Evolutionary conservation across 2,888 invertebrate species (phyloP).

Genomic region (Operophtera brumata): DNA sequence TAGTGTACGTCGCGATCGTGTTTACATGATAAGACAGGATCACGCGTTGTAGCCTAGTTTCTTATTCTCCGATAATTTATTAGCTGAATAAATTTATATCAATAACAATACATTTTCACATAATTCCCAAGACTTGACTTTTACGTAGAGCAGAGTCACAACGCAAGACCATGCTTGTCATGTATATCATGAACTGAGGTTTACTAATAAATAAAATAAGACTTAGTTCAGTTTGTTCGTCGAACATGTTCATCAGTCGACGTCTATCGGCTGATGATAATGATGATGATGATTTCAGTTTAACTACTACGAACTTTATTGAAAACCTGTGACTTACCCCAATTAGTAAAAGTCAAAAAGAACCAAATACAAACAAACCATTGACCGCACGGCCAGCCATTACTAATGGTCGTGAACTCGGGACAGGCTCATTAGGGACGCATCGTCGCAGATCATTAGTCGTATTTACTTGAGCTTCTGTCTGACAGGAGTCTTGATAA

Average conservation of each 20-base stretch:
- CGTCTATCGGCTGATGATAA: no score
- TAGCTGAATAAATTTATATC: neutral
- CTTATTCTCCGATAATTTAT: constrained; percentile 23
- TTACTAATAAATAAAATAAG: no score
- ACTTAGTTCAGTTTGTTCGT: no score
- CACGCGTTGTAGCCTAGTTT: constrained; percentile 6
- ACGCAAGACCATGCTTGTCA: no score
- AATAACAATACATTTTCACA: neutral
- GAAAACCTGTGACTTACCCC: neutral
- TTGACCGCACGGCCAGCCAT: neutral
- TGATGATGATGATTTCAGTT: no score
- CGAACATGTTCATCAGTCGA: no score
- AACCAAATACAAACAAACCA: neutral
- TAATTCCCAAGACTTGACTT: neutral
- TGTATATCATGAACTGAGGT: no score
- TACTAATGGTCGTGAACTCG: neutral
- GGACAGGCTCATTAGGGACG: constrained; percentile 3
- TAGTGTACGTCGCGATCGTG: constrained; percentile 2
- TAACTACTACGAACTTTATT: no score
- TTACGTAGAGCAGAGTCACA: no score
- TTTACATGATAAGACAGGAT: constrained; percentile 22
- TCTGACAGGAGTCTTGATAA: neutral
- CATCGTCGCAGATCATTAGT: neutral
- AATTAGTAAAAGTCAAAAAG: constrained; percentile 8
- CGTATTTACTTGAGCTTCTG: constrained; percentile 2